phyloP scores from a whole-genome alignment of 2,888 invertebrate genomes.

The Tetragonula carbonaria region DNA sequence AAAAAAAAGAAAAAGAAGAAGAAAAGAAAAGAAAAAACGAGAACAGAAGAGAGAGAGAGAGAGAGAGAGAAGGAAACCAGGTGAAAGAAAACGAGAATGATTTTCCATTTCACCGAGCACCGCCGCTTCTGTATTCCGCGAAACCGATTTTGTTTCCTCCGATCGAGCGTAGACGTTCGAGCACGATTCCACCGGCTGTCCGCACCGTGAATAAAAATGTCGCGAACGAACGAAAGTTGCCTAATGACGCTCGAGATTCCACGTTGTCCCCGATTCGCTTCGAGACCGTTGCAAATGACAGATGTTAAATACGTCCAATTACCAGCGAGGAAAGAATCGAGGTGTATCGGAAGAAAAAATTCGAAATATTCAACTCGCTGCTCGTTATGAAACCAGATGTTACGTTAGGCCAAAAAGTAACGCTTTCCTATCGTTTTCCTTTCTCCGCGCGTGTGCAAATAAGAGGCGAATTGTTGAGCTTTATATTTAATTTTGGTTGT shows the following conservation, averaged over 20 bases:
- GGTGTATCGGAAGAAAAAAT: neutral
- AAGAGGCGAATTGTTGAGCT: too few relatives aligned
- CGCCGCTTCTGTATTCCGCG: neutral
- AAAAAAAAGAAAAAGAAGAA: too few relatives aligned
- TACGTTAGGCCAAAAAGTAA: too few relatives aligned
- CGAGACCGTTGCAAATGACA: conserved; percentile 2
- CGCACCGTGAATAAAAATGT: neutral
- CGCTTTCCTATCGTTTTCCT: too few relatives aligned
- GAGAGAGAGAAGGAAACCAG: conserved; percentile 14
- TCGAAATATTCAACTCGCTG: neutral
- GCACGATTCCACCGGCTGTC: neutral
- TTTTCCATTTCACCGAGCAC: conserved; percentile 44
- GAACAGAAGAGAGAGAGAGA: too few relatives aligned
- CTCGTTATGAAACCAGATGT: neutral
- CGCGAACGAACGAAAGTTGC: neutral
- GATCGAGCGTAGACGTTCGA: neutral
- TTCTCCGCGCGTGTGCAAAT: too few relatives aligned
- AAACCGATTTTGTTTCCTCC: conserved; percentile 14
- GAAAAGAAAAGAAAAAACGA: neutral
- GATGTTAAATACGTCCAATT: neutral
- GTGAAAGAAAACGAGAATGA: conserved; percentile 41
- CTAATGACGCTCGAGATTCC: conserved; percentile 3
- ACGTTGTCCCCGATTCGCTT: neutral
- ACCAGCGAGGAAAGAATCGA: neutral
- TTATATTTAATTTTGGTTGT: too few relatives aligned